Evolutionary conservation across 2,888 invertebrate genomes (phyloP).

Genomic region (Dynastes hyllus): DNA sequence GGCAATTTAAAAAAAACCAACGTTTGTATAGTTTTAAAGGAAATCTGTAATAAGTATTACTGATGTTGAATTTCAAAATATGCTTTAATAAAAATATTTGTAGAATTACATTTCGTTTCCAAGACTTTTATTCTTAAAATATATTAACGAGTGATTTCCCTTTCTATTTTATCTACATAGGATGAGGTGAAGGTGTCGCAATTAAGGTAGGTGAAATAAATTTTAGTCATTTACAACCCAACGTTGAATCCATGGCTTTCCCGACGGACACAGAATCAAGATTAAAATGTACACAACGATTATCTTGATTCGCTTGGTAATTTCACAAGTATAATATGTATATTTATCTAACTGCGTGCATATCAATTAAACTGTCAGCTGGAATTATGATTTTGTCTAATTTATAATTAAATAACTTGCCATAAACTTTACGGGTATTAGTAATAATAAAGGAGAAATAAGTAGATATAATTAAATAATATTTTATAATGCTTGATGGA

Average conservation of each 20-base stretch:
- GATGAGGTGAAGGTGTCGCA: background rate
- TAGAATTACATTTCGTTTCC: slow-evolving; percentile 68
- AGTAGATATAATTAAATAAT: slow-evolving; percentile 22
- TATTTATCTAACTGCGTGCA: background rate
- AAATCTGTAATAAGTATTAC: slow-evolving; percentile 66
- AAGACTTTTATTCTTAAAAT: background rate
- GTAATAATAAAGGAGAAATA: background rate
- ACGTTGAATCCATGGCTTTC: background rate
- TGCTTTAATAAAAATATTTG: slow-evolving; percentile 77
- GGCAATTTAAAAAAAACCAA: slow-evolving; percentile 21
- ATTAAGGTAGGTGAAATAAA: slow-evolving; percentile 20
- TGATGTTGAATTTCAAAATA: slow-evolving; percentile 75
- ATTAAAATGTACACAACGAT: background rate
- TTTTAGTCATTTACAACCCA: too few relatives aligned
- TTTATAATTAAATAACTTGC: slow-evolving; percentile 31
- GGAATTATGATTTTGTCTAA: slow-evolving; percentile 20
- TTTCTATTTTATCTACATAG: too few relatives aligned
- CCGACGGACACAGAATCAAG: background rate
- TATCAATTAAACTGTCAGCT: slow-evolving; percentile 21
- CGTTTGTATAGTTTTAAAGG: slow-evolving; percentile 45
- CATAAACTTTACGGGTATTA: slow-evolving; percentile 21
- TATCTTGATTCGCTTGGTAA: background rate
- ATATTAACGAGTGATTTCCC: too few relatives aligned
- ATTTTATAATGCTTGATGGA: slow-evolving; percentile 13
- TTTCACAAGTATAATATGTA: background rate